phyloP scores from a whole-genome alignment of 2,113 vertebrate species.

The Regulus satrapa region DNA sequence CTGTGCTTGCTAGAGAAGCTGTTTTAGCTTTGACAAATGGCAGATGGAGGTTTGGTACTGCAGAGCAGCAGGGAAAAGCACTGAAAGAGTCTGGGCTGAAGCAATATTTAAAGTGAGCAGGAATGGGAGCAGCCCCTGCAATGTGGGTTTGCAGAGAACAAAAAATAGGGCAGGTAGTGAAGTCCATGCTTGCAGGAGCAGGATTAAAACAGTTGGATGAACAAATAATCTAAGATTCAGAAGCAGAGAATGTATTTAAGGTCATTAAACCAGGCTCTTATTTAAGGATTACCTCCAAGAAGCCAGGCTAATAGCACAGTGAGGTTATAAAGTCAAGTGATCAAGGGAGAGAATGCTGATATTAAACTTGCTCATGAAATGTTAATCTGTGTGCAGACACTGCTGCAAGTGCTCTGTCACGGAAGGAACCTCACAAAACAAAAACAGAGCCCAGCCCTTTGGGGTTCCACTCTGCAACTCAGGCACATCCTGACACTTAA shows the following conservation, averaged over 20 bases:
- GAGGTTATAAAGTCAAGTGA: not conserved
- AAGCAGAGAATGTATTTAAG: not conserved
- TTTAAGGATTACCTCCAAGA: not conserved
- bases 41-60: rapidly evolving
- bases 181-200: not conserved
- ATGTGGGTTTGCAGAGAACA: not conserved
- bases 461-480: not conserved
- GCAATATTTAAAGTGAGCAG: not conserved
- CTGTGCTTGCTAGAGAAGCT: not conserved
- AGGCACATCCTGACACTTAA: not conserved
- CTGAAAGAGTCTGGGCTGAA: not conserved
- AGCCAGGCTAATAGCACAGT: not conserved
- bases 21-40: not conserved
- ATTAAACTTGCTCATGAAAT: not conserved
- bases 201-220: not conserved
- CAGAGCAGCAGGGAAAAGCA: not conserved
- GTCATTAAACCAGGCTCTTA: not conserved
- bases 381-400: not conserved
- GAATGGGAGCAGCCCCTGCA: not conserved
- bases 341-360: not conserved
- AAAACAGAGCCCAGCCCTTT: not conserved
- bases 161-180: not conserved
- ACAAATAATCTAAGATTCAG: not conserved
- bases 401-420: not conserved
- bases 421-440: not conserved